Percentiles rank a stretch among this genome's conserved stretches.
Evolutionary conservation across 1,140 invertebrate species (phyloP).

Genomic region (Drosophila setifemur): DNA sequence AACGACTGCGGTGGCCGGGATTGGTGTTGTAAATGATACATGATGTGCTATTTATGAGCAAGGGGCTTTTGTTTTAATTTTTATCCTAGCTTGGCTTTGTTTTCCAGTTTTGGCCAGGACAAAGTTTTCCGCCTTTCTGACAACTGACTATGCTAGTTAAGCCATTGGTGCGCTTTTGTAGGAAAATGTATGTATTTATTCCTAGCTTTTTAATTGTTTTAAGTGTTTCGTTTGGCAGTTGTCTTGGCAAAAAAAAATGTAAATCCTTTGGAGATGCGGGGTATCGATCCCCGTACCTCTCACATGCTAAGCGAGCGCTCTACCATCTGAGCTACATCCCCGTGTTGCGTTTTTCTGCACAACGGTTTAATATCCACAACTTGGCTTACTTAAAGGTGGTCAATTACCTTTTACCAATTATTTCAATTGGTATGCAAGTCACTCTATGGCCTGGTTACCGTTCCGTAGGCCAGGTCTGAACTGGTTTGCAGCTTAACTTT

Average conservation of each 20-base stretch:
- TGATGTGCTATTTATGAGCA: slow-evolving; percentile 80
- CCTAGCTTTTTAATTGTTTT: slow-evolving; percentile 75
- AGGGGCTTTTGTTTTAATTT: slow-evolving; percentile 76
- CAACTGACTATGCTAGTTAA: slow-evolving; percentile 63
- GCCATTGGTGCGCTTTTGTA: slow-evolving; percentile 28
- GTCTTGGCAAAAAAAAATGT: slow-evolving; percentile 5
- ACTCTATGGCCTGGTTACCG: slow-evolving; percentile 6
- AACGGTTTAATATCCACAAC: slow-evolving; percentile 16
- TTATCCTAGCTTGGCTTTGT: slow-evolving; percentile 26
- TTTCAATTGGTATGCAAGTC: slow-evolving; percentile 37
- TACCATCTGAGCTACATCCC: slow-evolving; percentile 86
- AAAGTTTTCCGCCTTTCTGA: slow-evolving; percentile 41
- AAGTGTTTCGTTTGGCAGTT: slow-evolving; percentile 55
- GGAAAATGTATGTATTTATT: slow-evolving; percentile 71
- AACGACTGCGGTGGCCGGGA: slow-evolving; percentile 7
- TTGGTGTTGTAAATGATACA: slow-evolving; percentile 78
- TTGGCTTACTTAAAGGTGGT: background rate
- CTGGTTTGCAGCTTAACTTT: slow-evolving; percentile 51
- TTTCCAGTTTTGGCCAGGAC: slow-evolving; percentile 31
- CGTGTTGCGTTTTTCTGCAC: background rate
- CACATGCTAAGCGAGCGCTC: slow-evolving; percentile 93
- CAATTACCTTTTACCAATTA: slow-evolving; percentile 33
- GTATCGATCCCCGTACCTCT: slow-evolving; percentile 92
- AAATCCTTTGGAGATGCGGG: slow-evolving; percentile 85
- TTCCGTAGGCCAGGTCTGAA: slow-evolving; percentile 36